These are phyloP conservation scores for Poeciliopsis prolifica DNA, from an alignment of 2,113 vertebrate species.

Conservation along the genomic window DNA sequence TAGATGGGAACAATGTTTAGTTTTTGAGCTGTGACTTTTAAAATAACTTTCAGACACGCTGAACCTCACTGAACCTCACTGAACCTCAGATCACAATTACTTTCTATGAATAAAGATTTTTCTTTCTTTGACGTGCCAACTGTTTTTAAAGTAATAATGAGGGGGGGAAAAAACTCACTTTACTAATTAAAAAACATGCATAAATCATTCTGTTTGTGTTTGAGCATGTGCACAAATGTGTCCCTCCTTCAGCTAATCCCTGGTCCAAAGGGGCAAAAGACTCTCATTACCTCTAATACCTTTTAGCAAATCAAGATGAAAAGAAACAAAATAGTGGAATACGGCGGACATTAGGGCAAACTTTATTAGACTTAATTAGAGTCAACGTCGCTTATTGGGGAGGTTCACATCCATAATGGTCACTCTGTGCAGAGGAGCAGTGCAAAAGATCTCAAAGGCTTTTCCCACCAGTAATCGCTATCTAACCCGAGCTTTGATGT, in stretches of 20 bases:
- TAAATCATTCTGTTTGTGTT: constrained; percentile 70
- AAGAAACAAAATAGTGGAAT: constrained; percentile 69
- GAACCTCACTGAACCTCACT: constrained; percentile 46
- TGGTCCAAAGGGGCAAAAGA: constrained; percentile 73
- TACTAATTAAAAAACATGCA: constrained; percentile 73
- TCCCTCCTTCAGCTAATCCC: constrained; percentile 71
- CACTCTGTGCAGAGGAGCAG: constrained; percentile 70
- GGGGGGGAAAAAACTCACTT: constrained; percentile 48
- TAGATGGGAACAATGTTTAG: neutral
- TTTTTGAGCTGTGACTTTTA: constrained; percentile 10
- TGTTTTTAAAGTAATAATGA: constrained; percentile 79
- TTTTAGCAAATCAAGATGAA: constrained; percentile 81
- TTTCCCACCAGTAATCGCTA: constrained; percentile 72
- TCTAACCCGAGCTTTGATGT: constrained; percentile 84
- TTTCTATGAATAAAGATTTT: constrained; percentile 44
- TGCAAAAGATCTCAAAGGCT: constrained; percentile 81
- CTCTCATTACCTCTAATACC: constrained; percentile 81
- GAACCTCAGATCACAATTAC: constrained; percentile 53
- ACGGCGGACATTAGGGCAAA: constrained; percentile 73
- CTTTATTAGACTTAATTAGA: constrained; percentile 85
- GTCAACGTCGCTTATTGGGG: constrained; percentile 76
- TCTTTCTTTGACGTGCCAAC: constrained; percentile 60
- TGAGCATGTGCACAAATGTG: constrained; percentile 56
- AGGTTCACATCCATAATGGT: constrained; percentile 72
- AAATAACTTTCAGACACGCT: constrained; percentile 18